Evolutionary conservation across 1,140 invertebrate genomes (phyloP).

Genomic region (Trichonephila inaurata): DNA sequence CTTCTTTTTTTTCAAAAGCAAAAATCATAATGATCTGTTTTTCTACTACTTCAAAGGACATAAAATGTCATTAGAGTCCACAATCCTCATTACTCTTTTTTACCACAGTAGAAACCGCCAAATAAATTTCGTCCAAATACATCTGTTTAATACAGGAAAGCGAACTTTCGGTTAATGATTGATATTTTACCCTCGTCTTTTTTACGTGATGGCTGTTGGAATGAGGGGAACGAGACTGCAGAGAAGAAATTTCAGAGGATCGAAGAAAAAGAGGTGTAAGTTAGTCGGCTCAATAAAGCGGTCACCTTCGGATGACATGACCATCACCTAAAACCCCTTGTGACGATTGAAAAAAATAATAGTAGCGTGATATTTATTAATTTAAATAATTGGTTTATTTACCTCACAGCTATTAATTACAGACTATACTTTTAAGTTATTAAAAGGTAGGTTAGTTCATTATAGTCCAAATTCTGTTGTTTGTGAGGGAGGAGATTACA

Average conservation of each 20-base stretch:
- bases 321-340: no score
- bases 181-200: not conserved
- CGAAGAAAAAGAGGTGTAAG: not conserved
- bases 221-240: not conserved
- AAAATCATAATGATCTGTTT: not conserved
- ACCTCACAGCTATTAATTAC: no score
- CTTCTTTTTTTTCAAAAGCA: not conserved
- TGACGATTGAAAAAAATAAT: no score
- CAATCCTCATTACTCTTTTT: not conserved
- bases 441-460: no score
- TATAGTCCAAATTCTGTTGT: no score
- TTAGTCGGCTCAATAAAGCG: not conserved
- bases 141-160: not conserved
- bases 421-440: no score
- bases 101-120: not conserved
- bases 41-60: not conserved
- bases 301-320: not conserved
- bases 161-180: conserved; percentile 6
- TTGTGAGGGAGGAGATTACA: no score
- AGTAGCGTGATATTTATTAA: no score
- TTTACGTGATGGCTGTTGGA: conserved; percentile 4
- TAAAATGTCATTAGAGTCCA: not conserved
- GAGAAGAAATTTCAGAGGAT: not conserved
- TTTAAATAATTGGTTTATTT: no score
- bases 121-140: not conserved